Evolutionary conservation across 2,113 vertebrate genomes (phyloP).

Genomic region (Tichodroma muraria): DNA sequence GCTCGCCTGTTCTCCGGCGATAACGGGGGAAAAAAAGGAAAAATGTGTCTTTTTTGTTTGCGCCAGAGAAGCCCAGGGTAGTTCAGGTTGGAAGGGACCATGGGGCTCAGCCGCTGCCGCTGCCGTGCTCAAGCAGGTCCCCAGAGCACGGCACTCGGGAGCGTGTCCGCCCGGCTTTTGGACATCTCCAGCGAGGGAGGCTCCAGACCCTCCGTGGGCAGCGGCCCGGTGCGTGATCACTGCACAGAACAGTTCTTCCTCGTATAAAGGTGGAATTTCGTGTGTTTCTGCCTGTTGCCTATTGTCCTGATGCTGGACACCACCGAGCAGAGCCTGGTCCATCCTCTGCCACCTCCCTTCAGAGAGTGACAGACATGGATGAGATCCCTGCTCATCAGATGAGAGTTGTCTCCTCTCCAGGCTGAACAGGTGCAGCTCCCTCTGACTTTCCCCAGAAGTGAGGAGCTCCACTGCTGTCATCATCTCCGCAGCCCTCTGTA

Average conservation of each 20-base stretch:
- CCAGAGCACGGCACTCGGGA: neutral
- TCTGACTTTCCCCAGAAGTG: neutral
- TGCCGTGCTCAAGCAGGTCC: neutral
- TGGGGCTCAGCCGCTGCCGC: too few species aligned
- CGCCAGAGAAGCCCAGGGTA: neutral
- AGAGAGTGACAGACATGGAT: neutral
- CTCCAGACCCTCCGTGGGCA: neutral
- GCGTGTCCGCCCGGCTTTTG: neutral
- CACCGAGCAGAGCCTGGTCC: neutral
- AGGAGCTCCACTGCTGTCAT: neutral
- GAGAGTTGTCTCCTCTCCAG: too few species aligned
- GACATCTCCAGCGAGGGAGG: too few species aligned
- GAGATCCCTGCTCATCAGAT: neutral
- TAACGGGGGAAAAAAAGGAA: accelerated
- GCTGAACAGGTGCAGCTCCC: neutral
- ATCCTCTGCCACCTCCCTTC: neutral
- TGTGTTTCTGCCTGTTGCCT: neutral
- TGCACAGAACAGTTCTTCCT: neutral
- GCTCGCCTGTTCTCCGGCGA: too few species aligned
- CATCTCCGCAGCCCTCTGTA: accelerated
- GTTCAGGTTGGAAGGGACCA: neutral
- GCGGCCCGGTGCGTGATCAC: neutral
- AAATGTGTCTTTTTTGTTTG: neutral
- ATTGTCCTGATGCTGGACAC: neutral
- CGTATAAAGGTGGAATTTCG: neutral